Conservation (phyloP, 2,888 invertebrate genomes). For the Drosophila leonis region DNA sequence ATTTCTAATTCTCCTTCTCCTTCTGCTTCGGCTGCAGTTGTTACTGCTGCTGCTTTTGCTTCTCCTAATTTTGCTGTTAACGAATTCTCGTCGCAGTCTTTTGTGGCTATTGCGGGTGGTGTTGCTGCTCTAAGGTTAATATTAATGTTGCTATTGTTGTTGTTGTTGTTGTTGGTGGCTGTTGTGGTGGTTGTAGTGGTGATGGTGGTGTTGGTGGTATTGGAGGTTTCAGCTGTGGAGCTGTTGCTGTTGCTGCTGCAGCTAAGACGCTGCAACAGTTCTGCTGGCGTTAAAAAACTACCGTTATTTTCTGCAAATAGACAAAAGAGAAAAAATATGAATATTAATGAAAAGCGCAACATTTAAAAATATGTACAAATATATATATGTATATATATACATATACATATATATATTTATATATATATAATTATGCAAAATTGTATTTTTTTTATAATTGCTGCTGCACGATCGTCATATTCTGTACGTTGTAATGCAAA, state of each 20-base stretch:
- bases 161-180: slow-evolving; percentile 22
- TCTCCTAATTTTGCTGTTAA: slow-evolving; percentile 32
- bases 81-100: slow-evolving; percentile 75
- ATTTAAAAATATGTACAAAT: neutral
- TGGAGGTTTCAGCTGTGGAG: slow-evolving; percentile 39
- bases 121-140: slow-evolving; percentile 34
- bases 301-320: slow-evolving; percentile 64
- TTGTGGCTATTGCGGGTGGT: slow-evolving; percentile 61
- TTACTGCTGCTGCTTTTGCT: no score
- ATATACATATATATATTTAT: neutral
- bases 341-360: slow-evolving; percentile 13
- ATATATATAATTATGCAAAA: no score
- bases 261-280: slow-evolving; percentile 69
- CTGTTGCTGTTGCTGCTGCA: slow-evolving; percentile 32
- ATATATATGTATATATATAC: neutral
- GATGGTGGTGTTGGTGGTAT: slow-evolving; percentile 22
- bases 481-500: slow-evolving; percentile 4
- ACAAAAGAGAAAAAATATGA: slow-evolving; percentile 11
- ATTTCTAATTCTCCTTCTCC: neutral
- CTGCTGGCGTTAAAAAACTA: slow-evolving; percentile 67
- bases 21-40: neutral
- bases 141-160: slow-evolving; percentile 34
- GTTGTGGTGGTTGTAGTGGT: slow-evolving; percentile 21
- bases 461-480: no score
- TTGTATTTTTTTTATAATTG: no score